Evolutionary conservation across 2,888 invertebrate genomes (phyloP).

Genomic region (Brachynemurus nebulosus): DNA sequence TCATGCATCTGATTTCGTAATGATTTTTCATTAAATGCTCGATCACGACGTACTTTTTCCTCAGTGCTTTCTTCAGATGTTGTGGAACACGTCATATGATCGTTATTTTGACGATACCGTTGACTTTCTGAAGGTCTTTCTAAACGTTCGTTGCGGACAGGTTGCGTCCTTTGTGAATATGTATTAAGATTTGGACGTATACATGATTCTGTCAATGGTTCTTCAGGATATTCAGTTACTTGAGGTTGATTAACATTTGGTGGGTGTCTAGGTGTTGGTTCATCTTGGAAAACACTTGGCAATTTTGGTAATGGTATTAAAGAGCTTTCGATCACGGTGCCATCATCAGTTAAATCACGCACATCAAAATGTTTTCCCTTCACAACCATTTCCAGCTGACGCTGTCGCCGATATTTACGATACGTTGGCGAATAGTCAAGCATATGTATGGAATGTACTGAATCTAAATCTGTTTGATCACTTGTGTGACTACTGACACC

Average conservation of each 20-base stretch:
- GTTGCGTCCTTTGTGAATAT: background rate
- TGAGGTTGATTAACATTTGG: conserved; percentile 27
- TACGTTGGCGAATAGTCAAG: conserved; percentile 28
- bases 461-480: conserved; percentile 21
- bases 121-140: conserved; percentile 20
- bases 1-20: conserved; percentile 20
- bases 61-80: conserved; percentile 37
- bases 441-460: conserved; percentile 26
- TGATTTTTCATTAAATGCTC: conserved; percentile 41
- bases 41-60: conserved; percentile 58
- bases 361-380: conserved; percentile 62
- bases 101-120: conserved; percentile 31
- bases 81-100: background rate
- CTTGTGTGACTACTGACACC: conserved; percentile 36
- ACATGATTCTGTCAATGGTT: no score
- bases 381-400: conserved; percentile 62
- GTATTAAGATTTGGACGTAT: background rate
- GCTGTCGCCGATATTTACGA: conserved; percentile 36
- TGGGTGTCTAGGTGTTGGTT: conserved; percentile 22
- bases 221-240: no score
- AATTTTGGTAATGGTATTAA: conserved; percentile 49
- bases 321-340: conserved; percentile 45
- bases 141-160: background rate
- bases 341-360: conserved; percentile 46
- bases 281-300: conserved; percentile 33